phyloP scores from a whole-genome alignment of 2,113 vertebrate genomes.

The Callospermophilus lateralis region DNA sequence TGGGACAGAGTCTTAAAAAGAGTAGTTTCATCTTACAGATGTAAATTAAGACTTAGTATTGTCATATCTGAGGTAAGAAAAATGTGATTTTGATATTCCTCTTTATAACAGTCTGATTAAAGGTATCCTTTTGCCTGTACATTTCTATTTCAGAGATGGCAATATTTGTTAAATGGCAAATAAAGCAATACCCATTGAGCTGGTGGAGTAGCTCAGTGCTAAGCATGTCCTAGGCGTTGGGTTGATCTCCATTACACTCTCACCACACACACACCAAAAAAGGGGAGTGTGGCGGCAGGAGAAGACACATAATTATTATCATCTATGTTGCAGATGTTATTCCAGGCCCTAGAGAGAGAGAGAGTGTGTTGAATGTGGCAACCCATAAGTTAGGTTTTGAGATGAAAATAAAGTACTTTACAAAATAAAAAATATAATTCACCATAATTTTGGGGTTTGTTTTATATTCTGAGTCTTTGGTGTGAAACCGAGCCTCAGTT shows the following conservation, averaged over 20 bases:
- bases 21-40: neutral
- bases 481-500: neutral
- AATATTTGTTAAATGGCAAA: neutral
- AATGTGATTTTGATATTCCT: neutral
- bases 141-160: neutral
- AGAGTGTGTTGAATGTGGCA: neutral
- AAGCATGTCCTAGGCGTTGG: neutral
- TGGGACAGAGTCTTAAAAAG: neutral
- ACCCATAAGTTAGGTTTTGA: neutral
- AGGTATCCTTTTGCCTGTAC: neutral
- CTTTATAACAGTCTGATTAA: neutral
- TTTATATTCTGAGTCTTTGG: neutral
- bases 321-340: neutral
- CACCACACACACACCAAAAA: neutral
- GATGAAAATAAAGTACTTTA: neutral
- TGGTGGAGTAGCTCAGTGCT: neutral
- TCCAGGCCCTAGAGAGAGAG: neutral
- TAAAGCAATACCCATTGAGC: neutral
- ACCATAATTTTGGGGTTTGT: neutral
- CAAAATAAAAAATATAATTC: neutral
- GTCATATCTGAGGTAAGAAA: neutral
- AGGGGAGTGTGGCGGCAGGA: too few relatives aligned
- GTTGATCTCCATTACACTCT: neutral
- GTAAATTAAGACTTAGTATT: neutral
- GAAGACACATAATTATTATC: neutral